Evolutionary conservation across 2,113 vertebrate genomes (phyloP).

Genomic region (Xiphorhynchus elegans): DNA sequence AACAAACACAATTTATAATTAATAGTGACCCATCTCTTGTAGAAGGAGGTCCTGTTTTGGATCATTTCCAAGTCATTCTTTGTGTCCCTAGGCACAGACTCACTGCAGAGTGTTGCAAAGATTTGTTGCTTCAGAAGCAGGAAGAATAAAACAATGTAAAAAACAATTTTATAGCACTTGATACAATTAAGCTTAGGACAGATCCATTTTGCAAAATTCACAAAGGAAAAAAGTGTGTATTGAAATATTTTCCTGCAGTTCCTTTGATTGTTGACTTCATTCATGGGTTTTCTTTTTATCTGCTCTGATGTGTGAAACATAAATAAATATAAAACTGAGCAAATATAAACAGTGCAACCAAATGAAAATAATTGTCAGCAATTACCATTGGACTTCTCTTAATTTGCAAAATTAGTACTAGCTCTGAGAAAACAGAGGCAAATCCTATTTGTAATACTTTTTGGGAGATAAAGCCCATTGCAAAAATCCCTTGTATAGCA

Average conservation of each 20-base stretch:
- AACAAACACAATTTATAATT: not conserved
- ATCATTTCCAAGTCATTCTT: slow-evolving; percentile 8
- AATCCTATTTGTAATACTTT: slow-evolving; percentile 16
- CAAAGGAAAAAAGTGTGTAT: not conserved
- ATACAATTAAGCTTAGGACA: not conserved
- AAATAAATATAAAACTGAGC: not conserved
- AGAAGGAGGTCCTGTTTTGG: not conserved
- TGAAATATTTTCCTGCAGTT: not conserved
- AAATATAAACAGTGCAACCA: not conserved
- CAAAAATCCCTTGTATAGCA: not conserved
- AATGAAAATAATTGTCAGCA: not conserved
- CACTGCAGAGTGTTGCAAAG: not conserved
- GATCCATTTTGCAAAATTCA: not conserved
- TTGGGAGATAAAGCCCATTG: not conserved
- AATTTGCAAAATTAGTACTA: not conserved
- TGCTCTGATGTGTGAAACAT: not conserved
- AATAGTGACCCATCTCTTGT: not conserved
- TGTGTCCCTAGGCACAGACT: not conserved
- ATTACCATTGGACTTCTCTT: not conserved
- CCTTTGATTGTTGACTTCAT: not conserved
- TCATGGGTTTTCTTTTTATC: not conserved
- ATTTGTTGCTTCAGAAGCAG: slow-evolving; percentile 13
- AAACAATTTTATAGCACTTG: not conserved
- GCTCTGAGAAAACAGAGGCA: not conserved
- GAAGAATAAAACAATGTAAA: not conserved